These are phyloP conservation scores for Mesaphorura yosii DNA, from an alignment of 1,140 invertebrate genomes.

Conservation along the genomic window DNA sequence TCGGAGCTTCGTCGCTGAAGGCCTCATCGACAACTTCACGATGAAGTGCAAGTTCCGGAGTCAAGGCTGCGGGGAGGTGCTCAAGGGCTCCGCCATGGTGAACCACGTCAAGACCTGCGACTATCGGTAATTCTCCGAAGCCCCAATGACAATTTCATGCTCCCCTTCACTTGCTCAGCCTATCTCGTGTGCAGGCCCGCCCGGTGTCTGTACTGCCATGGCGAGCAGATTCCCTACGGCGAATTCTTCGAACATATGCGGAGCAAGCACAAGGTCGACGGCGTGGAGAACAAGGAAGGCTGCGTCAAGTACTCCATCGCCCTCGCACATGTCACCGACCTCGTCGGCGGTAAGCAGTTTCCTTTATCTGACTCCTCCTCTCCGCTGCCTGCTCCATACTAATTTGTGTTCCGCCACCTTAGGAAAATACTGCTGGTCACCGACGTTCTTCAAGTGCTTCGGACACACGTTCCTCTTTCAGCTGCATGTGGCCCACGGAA, in stretches of 20 bases:
- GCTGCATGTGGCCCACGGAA: conserved; percentile 6
- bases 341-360: neutral
- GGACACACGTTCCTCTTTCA: conserved; percentile 16
- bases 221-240: conserved; percentile 9
- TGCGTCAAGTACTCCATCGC: conserved; percentile 21
- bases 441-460: conserved; percentile 16
- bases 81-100: conserved; percentile 11
- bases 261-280: conserved; percentile 15
- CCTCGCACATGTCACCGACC: neutral
- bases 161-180: neutral
- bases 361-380: neutral
- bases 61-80: conserved; percentile 13
- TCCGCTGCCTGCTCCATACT: neutral
- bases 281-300: neutral
- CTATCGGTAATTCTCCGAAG: conserved; percentile 5
- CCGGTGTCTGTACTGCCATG: conserved; percentile 12
- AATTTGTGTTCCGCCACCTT: neutral
- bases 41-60: conserved; percentile 16
- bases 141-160: neutral
- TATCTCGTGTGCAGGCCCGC: conserved; percentile 5
- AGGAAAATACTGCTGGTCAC: conserved; percentile 21
- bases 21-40: conserved; percentile 22
- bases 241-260: conserved; percentile 14
- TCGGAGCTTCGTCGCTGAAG: conserved; percentile 23
- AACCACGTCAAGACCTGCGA: conserved; percentile 19